Conservation (phyloP, 2,113 vertebrate species). For the Neogobius melanostomus region DNA sequence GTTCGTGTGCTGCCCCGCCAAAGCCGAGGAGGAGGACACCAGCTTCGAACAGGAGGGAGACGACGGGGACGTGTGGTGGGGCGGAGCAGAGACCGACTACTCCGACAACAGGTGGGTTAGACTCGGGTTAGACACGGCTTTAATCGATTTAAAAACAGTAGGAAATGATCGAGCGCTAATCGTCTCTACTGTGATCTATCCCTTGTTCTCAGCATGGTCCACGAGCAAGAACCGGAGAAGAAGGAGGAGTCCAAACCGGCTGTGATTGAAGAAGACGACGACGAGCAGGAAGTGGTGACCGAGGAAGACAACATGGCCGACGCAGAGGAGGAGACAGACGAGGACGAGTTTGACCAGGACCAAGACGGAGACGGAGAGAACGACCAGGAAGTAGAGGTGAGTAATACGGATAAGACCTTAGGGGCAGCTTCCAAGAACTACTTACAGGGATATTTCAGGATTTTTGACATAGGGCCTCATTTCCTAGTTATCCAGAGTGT, state of each 20-base stretch:
- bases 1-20: slow-evolving; percentile 94
- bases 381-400: slow-evolving; percentile 71
- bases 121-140: background rate
- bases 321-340: slow-evolving; percentile 36
- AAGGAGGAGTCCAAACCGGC: slow-evolving; percentile 64
- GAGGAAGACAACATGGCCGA: slow-evolving; percentile 63
- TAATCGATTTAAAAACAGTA: background rate
- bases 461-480: no score
- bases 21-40: slow-evolving; percentile 81
- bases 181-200: no score
- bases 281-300: slow-evolving; percentile 79
- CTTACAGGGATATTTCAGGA: no score
- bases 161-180: background rate
- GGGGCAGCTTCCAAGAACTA: no score
- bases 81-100: slow-evolving; percentile 92
- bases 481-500: no score
- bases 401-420: no score
- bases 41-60: slow-evolving; percentile 87
- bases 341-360: slow-evolving; percentile 57
- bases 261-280: slow-evolving; percentile 76
- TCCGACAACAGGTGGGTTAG: slow-evolving; percentile 85
- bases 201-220: slow-evolving; percentile 82
- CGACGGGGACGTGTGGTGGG: slow-evolving; percentile 98
- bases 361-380: slow-evolving; percentile 81
- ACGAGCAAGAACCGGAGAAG: slow-evolving; percentile 79